Conservation (phyloP, 2,113 vertebrate species). For the Clarias magur region DNA sequence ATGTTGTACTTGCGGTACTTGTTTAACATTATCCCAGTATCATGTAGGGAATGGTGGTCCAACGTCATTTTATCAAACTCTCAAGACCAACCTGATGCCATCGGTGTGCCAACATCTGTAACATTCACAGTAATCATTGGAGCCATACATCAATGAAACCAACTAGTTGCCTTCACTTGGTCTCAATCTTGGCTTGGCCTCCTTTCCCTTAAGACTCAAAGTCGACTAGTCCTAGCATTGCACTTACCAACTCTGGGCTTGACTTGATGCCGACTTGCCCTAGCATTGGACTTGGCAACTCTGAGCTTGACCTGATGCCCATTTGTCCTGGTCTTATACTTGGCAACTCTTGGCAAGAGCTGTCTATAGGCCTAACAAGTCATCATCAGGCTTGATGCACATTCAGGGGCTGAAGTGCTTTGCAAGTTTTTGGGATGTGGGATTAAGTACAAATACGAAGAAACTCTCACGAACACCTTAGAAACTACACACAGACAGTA, state of each 20-base stretch:
- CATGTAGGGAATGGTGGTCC: too few species aligned
- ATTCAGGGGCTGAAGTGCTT: not conserved
- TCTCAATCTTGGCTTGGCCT: not conserved
- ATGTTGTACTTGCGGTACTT: too few species aligned
- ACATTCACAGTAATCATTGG: not conserved
- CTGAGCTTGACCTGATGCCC: not conserved
- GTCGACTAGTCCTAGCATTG: not conserved
- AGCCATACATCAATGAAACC: too few species aligned
- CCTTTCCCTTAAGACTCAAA: not conserved
- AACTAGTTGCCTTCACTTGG: not conserved
- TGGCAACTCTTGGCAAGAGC: not conserved
- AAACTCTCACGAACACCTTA: not conserved
- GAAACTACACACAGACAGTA: not conserved
- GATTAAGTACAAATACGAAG: not conserved
- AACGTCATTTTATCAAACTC: too few species aligned
- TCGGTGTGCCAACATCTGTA: too few species aligned
- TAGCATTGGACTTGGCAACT: not conserved
- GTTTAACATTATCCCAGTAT: too few species aligned
- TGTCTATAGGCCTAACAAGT: not conserved
- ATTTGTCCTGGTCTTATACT: not conserved
- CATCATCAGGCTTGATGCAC: not conserved
- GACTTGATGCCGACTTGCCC: not conserved
- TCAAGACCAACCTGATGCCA: too few species aligned
- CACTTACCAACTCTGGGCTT: not conserved
- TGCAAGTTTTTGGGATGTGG: not conserved